A percentile compares a stretch with the other conserved stretches of the same genome.
Conservation (phyloP, 2,113 vertebrate species). For the Eleginops maclovinus region DNA sequence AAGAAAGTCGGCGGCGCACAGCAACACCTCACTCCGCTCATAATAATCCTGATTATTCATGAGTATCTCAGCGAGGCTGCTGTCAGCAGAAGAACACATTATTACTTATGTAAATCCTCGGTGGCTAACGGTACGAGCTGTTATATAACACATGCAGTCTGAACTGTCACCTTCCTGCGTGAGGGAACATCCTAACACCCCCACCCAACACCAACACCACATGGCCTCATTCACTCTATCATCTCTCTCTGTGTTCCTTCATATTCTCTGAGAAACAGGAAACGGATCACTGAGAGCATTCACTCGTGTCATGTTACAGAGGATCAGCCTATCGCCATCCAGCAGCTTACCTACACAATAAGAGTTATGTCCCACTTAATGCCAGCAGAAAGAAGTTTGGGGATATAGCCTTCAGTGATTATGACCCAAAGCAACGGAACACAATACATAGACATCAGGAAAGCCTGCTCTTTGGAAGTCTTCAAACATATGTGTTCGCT, state of each 20-base stretch:
- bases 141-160: slow-evolving; percentile 50
- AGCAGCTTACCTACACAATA: background rate
- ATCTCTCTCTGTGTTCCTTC: slow-evolving; percentile 16
- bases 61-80: slow-evolving; percentile 27
- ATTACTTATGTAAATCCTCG: slow-evolving; percentile 64
- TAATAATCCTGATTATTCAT: slow-evolving; percentile 68
- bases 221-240: slow-evolving; percentile 63
- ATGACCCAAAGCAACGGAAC: no score
- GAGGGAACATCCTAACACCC: slow-evolving; percentile 35
- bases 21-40: slow-evolving; percentile 29
- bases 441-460: no score
- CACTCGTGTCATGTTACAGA: background rate
- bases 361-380: background rate
- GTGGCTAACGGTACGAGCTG: slow-evolving; percentile 41
- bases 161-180: slow-evolving; percentile 41
- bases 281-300: background rate
- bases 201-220: slow-evolving; percentile 8
- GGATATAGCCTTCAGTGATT: no score
- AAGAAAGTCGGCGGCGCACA: slow-evolving; percentile 39
- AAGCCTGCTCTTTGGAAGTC: no score
- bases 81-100: slow-evolving; percentile 44
- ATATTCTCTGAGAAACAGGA: slow-evolving; percentile 1
- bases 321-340: background rate
- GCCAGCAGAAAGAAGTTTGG: no score
- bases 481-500: no score